These are phyloP conservation scores for Magallana gigas DNA, from an alignment of 1,140 invertebrate species.

Conservation along the genomic window DNA sequence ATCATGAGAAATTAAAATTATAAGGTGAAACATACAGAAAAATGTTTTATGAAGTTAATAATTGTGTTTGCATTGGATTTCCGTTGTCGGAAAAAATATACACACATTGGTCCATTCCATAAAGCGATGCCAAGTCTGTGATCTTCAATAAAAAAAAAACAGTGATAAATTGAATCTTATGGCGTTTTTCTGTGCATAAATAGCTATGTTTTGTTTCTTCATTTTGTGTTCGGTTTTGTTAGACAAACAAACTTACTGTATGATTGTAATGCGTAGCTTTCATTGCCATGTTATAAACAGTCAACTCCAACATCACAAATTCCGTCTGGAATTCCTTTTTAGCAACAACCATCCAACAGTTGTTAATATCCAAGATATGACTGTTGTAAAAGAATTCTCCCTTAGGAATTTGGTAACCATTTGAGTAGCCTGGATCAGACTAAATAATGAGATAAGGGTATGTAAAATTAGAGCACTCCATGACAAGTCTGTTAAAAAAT, in stretches of 20 bases:
- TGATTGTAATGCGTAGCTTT: neutral
- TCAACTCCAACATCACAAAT: neutral
- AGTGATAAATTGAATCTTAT: neutral
- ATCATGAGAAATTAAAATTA: no score
- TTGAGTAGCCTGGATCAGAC: neutral
- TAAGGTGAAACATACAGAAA: no score
- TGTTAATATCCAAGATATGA: slow-evolving; percentile 48
- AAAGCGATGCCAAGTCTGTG: slow-evolving; percentile 6
- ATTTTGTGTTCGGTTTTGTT: no score
- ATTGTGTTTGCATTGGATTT: no score
- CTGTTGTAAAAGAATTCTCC: slow-evolving; percentile 33
- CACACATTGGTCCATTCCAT: slow-evolving; percentile 47
- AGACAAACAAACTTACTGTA: neutral
- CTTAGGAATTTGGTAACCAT: neutral
- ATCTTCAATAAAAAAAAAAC: neutral
- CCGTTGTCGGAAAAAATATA: neutral
- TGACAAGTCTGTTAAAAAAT: no score
- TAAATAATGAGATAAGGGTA: neutral
- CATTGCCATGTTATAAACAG: slow-evolving; percentile 9
- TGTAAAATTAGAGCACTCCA: no score
- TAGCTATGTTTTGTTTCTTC: no score
- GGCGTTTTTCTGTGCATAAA: no score
- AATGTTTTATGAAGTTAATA: no score
- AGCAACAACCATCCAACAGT: slow-evolving; percentile 53
- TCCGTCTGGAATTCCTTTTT: slow-evolving; percentile 31